Conservation (phyloP, 2,113 vertebrate genomes). For the Tapirus terrestris region DNA sequence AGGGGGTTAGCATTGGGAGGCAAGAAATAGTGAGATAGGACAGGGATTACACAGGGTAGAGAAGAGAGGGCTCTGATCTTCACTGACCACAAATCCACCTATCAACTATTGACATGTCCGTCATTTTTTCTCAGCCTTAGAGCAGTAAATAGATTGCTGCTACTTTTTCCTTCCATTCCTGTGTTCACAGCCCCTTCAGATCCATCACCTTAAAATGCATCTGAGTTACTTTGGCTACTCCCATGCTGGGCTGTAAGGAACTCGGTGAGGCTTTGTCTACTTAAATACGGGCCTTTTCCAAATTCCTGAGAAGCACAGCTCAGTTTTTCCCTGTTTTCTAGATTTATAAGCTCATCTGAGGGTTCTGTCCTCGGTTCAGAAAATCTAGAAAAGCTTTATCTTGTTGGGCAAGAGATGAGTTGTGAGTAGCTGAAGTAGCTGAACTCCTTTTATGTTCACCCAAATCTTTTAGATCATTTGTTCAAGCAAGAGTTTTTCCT, state of each 20-base stretch:
- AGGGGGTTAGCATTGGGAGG: accelerated
- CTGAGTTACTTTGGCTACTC: neutral
- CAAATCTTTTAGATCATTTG: neutral
- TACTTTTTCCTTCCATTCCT: neutral
- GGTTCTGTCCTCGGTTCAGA: neutral
- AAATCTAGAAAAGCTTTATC: neutral
- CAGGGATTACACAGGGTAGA: neutral
- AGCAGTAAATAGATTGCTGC: neutral
- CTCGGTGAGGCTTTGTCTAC: neutral
- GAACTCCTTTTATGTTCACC: neutral
- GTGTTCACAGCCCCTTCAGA: neutral
- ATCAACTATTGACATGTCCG: neutral
- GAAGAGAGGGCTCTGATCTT: neutral
- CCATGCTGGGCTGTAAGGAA: neutral
- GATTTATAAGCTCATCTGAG: neutral
- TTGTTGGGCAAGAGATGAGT: neutral
- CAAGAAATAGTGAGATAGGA: neutral
- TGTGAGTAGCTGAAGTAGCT: accelerated
- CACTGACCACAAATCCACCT: neutral
- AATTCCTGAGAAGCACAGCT: neutral
- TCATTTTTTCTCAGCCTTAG: neutral
- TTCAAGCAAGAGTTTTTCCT: neutral
- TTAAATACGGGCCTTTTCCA: neutral
- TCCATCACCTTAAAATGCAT: neutral
- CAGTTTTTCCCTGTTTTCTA: neutral